Base-by-base conservation (phyloP, 2,888 invertebrate species). In the Epinotia brunnichana region DNA sequence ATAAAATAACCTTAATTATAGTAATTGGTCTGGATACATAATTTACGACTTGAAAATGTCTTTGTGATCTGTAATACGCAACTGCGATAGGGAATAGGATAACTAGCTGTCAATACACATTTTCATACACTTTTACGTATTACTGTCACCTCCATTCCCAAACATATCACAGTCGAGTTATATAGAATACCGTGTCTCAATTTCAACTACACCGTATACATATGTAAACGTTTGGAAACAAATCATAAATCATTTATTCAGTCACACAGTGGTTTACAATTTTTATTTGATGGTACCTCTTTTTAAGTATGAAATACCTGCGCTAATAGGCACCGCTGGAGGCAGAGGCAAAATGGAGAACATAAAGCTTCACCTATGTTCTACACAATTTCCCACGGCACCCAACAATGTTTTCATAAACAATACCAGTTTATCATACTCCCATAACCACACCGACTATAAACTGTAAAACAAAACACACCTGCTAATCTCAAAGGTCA, bases 401-500 rank as follows among this genome's bases (percentile, higher is more conserved):
- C 15, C 17, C n/a, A 48, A 48, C 48, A 48, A 48, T 48, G 48
- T 19, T 13, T 44, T 51, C 53, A 29, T 51, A 63, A 51, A 63
- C 29, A 54, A 56, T 56, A 66, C 54, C 35, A 15, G 21, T 66
- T 39, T 66, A 66, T 41, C 60, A 41, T 54, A 35, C 54, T 54
- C 64, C 53, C 64, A 54, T 39, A 64, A 39, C 54, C 51, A 70
- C 17, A 60, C 39, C 21, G 19, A 44, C 51, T 19, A 15, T 48
- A 21, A 62, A 41, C 59, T 41, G 39, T 60, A 29, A 53, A 59
- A 60, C 39, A 54, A 66, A 44, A 70, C 63, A 70, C 71, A 71
- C 66, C 71, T 71, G 71, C 66, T 66, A 62, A 71, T 66, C 66
- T 41, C 66, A 71, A 82, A 84, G 84, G 83, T 82, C 80, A 81